Percentiles rank a stretch among this genome's conserved stretches.
Evolutionary conservation across 2,797 vertebrate genomes (phyloP).

Genomic region (Selene dorsalis): DNA sequence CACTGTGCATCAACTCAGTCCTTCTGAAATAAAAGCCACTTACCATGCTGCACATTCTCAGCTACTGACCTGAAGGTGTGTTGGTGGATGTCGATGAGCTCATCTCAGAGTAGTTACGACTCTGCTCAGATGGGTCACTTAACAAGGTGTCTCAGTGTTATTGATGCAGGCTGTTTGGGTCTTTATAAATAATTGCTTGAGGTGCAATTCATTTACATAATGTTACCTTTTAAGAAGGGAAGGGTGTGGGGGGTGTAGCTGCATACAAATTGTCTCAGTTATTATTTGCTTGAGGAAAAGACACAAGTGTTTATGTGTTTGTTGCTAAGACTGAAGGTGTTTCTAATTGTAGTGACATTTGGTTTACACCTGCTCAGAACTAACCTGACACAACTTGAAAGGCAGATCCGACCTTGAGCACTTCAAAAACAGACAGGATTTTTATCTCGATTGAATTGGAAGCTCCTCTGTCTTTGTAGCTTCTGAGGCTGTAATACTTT

Average conservation of each 20-base stretch:
- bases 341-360: constrained; percentile 57
- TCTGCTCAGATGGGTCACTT: constrained; percentile 47
- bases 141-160: constrained; percentile 34
- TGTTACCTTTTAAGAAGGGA: constrained; percentile 59
- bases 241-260: constrained; percentile 27
- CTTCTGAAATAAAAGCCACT: constrained; percentile 30
- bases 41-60: constrained; percentile 11
- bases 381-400: constrained; percentile 34
- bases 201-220: constrained; percentile 65
- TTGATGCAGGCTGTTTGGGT: constrained; percentile 34
- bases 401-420: constrained; percentile 24
- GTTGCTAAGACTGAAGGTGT: constrained; percentile 16
- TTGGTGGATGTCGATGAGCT: constrained; percentile 22
- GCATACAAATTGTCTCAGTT: constrained; percentile 46
- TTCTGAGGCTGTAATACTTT: constrained; percentile 17
- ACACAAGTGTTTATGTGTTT: constrained; percentile 31
- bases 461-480: constrained; percentile 9
- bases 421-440: background rate
- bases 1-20: background rate
- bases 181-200: constrained; percentile 55
- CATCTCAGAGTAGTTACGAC: background rate
- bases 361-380: constrained; percentile 47
- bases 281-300: constrained; percentile 53
- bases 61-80: constrained; percentile 34
- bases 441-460: constrained; percentile 12